Base-by-base conservation (phyloP, 2,888 invertebrate species). In the Geophilus truncorum region DNA sequence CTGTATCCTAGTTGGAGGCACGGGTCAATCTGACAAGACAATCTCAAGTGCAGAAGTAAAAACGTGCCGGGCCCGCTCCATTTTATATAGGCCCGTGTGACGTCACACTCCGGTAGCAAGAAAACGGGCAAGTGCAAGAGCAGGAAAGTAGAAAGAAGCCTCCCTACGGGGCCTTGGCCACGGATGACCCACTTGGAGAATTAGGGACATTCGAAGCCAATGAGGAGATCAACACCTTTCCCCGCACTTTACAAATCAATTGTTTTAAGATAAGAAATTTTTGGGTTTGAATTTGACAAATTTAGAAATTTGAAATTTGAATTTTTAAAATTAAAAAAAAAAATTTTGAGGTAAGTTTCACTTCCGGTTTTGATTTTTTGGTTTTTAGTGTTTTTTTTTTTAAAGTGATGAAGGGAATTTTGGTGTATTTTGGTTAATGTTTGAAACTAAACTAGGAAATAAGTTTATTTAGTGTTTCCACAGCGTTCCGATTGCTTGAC, bases 141-240 rank as follows among this genome's bases (percentile, higher is more conserved):
- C 77, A 77, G 77, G 77, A 77, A 77, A 77, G 77, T 77, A 77
- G 77, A 77, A 77, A 36, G 77, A 32, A 34, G 77, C 77, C 77
- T 77, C 62, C 45, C 62, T 34, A 36, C 32, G 77, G 77, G 34
- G 34, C 36, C 77, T 36, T 77, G 77, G 34, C 77, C 32, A 77
- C 77, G 32, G 77, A 30, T 77, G 77, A 77, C 77, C 77, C 77
- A 77, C 62, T 62, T 62, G 62, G 62, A 28, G 62, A 62, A 62
- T 62, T 62, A 62, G 62, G 62, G 62, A 62, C 62, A 62, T 28
- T 62, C 62, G 25, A 62, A 62, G 62, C 28, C 62, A 62, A 62
- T 62, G 62, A 62, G 25, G 62, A 62, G 62, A 62, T 15, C 25
- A 10, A 62, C 62, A 62, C 62, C 62, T 62, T 62, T 62, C 62